These are phyloP conservation scores for Pyrocephalus nanus DNA, from an alignment of 2,797 vertebrate genomes.

Conservation along the genomic window DNA sequence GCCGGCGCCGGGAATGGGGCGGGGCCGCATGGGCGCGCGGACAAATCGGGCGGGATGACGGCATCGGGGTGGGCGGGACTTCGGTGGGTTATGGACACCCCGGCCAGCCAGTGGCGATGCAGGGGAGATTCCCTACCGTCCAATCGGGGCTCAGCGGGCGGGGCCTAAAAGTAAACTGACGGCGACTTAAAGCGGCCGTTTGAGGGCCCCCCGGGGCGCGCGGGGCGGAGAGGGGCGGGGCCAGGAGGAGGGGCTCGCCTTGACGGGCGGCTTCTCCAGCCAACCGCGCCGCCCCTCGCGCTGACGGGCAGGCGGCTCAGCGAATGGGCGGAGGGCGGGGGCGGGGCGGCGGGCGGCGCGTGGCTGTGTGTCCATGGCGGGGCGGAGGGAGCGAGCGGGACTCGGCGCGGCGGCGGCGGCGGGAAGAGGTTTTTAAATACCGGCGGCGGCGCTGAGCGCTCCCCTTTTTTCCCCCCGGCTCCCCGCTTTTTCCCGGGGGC, in stretches of 20 bases:
- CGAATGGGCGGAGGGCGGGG: not conserved
- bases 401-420: slow-evolving; percentile 37
- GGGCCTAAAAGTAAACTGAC: slow-evolving; percentile 42
- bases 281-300: fast-evolving
- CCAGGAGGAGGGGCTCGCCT: fast-evolving
- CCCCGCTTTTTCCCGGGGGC: not conserved
- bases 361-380: not conserved
- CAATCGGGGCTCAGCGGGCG: not conserved
- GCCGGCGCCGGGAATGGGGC: fast-evolving
- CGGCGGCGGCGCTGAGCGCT: slow-evolving; percentile 22
- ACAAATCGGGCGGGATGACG: not conserved
- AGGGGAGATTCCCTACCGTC: fast-evolving
- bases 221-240: not conserved
- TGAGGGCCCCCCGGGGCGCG: not conserved
- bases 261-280: fast-evolving
- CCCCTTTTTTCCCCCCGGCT: not conserved
- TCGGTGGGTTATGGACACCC: not conserved
- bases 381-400: slow-evolving; percentile 32
- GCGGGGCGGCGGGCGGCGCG: not conserved
- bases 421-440: slow-evolving; percentile 61
- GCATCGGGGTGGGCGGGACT: not conserved
- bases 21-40: fast-evolving
- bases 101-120: not conserved
- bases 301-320: not conserved
- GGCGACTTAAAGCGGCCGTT: slow-evolving; percentile 37